These are phyloP conservation scores for Pontoporia blainvillei DNA, from an alignment of 2,113 vertebrate species.

Conservation along the genomic window DNA sequence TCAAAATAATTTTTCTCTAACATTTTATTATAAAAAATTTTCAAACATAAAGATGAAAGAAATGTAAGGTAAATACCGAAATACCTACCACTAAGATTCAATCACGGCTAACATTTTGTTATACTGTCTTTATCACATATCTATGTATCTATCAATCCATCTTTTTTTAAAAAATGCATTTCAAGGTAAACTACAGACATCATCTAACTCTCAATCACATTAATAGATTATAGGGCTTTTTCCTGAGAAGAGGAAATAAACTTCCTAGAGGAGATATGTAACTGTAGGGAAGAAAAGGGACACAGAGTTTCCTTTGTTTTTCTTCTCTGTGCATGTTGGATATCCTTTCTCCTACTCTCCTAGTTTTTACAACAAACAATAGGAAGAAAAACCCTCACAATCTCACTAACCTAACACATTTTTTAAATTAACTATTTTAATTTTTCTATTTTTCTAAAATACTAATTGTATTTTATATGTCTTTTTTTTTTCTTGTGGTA, in stretches of 20 bases:
- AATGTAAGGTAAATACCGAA: neutral
- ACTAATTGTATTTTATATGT: neutral
- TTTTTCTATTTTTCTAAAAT: slow-evolving; percentile 12
- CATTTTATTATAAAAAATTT: neutral
- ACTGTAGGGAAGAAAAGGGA: neutral
- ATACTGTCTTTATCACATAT: neutral
- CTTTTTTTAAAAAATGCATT: neutral
- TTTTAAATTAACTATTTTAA: neutral
- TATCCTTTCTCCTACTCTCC: neutral
- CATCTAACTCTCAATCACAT: neutral
- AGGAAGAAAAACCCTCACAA: neutral
- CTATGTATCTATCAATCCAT: neutral
- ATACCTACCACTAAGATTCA: neutral
- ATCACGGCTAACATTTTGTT: neutral
- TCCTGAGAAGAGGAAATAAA: neutral
- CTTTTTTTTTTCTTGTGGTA: neutral
- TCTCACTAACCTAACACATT: neutral
- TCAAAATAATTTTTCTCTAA: neutral
- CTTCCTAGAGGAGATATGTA: neutral
- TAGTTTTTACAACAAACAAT: neutral
- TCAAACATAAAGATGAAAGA: neutral
- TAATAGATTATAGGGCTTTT: neutral
- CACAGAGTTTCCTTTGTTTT: neutral
- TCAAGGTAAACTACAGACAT: neutral
- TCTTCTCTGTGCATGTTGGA: neutral